phyloP scores from a whole-genome alignment of 1,140 invertebrate genomes.

The Forficula auricularia region DNA sequence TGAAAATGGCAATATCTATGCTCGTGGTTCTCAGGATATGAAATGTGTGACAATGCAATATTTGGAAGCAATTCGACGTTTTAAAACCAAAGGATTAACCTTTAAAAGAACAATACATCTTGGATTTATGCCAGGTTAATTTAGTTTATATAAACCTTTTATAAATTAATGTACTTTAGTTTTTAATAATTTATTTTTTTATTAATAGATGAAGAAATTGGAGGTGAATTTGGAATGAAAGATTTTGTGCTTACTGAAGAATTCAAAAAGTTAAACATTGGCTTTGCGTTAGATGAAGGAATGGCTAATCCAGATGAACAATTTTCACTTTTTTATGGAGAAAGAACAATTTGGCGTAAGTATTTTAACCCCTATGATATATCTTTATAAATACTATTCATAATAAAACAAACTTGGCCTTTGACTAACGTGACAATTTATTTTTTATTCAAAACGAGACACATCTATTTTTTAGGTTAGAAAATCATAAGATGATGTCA shows the following conservation, averaged over 20 bases:
- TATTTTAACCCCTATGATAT: conserved; percentile 10
- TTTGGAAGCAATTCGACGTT: conserved; percentile 51
- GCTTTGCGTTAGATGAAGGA: conserved; percentile 84
- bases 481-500: too few relatives aligned
- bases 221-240: conserved; percentile 67
- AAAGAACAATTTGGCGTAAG: conserved; percentile 53
- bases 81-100: conserved; percentile 37
- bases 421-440: background rate
- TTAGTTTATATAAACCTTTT: too few relatives aligned
- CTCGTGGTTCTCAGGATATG: conserved; percentile 68
- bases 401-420: background rate
- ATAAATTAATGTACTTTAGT: background rate
- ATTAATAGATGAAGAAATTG: conserved; percentile 83
- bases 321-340: conserved; percentile 59
- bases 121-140: conserved; percentile 39
- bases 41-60: conserved; percentile 69
- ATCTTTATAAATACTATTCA: too few relatives aligned
- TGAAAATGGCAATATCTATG: conserved; percentile 63
- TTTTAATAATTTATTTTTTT: conserved; percentile 13
- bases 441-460: background rate
- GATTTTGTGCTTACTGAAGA: conserved; percentile 56
- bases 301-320: conserved; percentile 42
- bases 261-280: conserved; percentile 69
- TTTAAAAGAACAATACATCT: conserved; percentile 35
- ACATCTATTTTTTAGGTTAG: conserved; percentile 1